Base-by-base conservation (phyloP, 2,113 vertebrate species). In the Paramormyrops kingsleyae region DNA sequence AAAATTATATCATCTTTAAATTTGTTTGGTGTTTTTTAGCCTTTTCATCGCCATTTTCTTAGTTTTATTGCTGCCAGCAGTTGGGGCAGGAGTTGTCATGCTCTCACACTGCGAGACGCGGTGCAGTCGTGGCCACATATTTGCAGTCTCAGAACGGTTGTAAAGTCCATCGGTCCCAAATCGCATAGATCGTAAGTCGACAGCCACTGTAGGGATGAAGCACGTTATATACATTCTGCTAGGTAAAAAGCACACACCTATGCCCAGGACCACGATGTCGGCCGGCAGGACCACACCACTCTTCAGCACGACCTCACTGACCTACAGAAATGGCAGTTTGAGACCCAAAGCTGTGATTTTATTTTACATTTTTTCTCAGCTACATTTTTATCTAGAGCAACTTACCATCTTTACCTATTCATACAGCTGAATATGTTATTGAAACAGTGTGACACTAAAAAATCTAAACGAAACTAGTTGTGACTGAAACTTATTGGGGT, bases 211-310 rank as follows among this genome's bases (percentile, higher is more conserved):
- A 21, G 53, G 53, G 19, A 56, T 56, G 59, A 66, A 27, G 24
- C 59, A 10, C n/a, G 0, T 31, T 6, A 42, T 17, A 39, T 21
- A 19, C 7, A 42, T 21, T 42, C 31, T 83, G 44, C 35, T 4
- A n/a, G 7, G 44, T 4, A 47, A 84, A 24, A n/a, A n/a, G 8
- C 47, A 91, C 49, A 89, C 89, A 98, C 97, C 97, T 90, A 97
- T 97, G 92, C 97, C 97, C 24, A 93, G 91, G 89, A 98, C 95
- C 8, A 98, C 96, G 42, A 97, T 92, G 27, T 97, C 96, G 17
- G 97, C 96, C 27, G 95, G 95, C 59, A 98, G 93, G 42, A 92
- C 90, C 13, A 90, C 24, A 19, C 97, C 96, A 0, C 92, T 95
- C 91, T 91, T 91, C 90, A 98, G 93, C 24, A 97, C 86, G 87